Evolutionary conservation across 2,797 vertebrate species (phyloP).

Genomic region (Gambelia wislizenii): DNA sequence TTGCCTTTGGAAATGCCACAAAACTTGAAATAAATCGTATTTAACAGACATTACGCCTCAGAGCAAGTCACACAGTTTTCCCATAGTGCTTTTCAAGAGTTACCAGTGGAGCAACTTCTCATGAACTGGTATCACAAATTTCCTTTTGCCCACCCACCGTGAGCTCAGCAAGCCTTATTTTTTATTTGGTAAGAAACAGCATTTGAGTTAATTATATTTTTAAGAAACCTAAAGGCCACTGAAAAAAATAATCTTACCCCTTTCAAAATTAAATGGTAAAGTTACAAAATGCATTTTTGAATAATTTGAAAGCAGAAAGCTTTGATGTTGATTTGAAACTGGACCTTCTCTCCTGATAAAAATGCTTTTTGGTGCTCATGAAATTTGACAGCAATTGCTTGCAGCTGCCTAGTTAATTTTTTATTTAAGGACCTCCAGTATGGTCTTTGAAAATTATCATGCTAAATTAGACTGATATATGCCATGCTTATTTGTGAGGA

Average conservation of each 20-base stretch:
- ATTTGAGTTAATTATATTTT: slow-evolving; percentile 44
- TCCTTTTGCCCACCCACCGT: slow-evolving; percentile 21
- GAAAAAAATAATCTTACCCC: slow-evolving; percentile 5
- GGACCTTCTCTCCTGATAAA: slow-evolving; percentile 42
- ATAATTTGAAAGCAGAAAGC: slow-evolving; percentile 28
- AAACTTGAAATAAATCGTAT: not conserved
- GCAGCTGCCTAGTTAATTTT: slow-evolving; percentile 50
- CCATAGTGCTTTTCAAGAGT: slow-evolving; percentile 2
- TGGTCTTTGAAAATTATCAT: slow-evolving; percentile 46
- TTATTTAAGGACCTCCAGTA: slow-evolving; percentile 54
- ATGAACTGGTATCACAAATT: slow-evolving; percentile 7
- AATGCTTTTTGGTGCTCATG: slow-evolving; percentile 32
- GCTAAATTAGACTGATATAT: slow-evolving; percentile 29
- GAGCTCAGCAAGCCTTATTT: not conserved
- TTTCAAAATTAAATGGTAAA: slow-evolving; percentile 21
- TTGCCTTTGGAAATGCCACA: not conserved
- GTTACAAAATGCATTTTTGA: slow-evolving; percentile 10
- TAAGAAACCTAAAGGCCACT: slow-evolving; percentile 31
- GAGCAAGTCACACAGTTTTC: slow-evolving; percentile 2
- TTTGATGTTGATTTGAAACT: slow-evolving; percentile 50
- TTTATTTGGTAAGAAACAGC: slow-evolving; percentile 11
- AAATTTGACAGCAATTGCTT: slow-evolving; percentile 43
- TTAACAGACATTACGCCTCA: not conserved
- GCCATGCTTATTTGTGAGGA: slow-evolving; percentile 31
- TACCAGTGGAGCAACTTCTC: slow-evolving; percentile 10